Evolutionary conservation across 2,797 vertebrate genomes (phyloP), one percentile per base, ranked within the genome.

Genomic region (Emys orbicularis): DNA sequence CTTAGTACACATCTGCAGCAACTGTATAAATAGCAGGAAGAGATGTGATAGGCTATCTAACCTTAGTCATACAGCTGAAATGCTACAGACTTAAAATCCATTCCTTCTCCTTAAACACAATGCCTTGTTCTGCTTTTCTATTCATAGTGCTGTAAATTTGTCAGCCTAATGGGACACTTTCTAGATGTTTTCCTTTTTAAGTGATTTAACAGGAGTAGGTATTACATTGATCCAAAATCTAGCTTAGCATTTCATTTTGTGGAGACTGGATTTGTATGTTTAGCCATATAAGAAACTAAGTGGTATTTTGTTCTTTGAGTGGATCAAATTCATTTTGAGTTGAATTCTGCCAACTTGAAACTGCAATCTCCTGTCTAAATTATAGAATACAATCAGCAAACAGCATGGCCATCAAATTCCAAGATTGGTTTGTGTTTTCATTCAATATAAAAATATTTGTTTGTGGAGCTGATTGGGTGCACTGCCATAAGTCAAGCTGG

Each of bases 111-210:
- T 92, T 91, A 96, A 98, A 93, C 94, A 94, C 94, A 96, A 16
- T 49, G 52, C 88, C 93, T 80, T 96, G 29, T 95, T 96, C 91
- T 6, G 93, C 84, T 98, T 98, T 98, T 96, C 96, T 92, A 37
- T 97, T 97, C 97, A 96, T 59, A 50, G 87, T 61, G 92, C 79
- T 97, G 94, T 97, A 98, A 98, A 98, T 98, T 98, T 98, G 95
- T 98, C 98, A 98, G 94, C 95, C 95, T 98, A 98, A 98, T 98
- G 97, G 97, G 97, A 98, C 97, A 97, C 95, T 98, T 98, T 96
- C 96, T 98, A 96, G 98, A 95, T 95, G n/a, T 98, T 98, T 98
- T 98, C 97, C 94, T 98, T 98, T 98, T 97, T 94, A 98, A 98
- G 97, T 98, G 96, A 97, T 98, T 97, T 98, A 98, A 97, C 96